These are phyloP conservation scores for Thaumetopoea pityocampa DNA, from an alignment of 1,140 invertebrate genomes.

Conservation along the genomic window DNA sequence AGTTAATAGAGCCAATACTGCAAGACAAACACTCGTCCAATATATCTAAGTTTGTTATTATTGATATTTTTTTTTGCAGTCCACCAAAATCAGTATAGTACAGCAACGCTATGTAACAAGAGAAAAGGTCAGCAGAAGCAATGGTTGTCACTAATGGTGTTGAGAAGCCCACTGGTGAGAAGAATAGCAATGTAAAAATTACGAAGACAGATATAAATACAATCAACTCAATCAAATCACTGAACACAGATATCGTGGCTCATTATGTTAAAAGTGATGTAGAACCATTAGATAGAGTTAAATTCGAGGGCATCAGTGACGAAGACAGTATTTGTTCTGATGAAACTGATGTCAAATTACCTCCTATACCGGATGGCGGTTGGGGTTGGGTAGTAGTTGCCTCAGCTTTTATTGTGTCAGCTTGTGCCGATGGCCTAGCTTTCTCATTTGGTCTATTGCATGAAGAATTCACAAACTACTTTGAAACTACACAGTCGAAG, in stretches of 20 bases:
- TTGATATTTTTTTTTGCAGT: conserved; percentile 4
- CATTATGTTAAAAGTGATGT: conserved; percentile 39
- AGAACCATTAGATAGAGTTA: conserved; percentile 48
- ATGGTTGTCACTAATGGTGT: conserved; percentile 30
- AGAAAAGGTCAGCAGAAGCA: conserved; percentile 5
- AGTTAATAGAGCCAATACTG: too few relatives aligned
- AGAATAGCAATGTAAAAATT: conserved; percentile 9
- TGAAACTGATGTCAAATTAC: conserved; percentile 34
- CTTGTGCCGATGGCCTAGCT: conserved; percentile 93
- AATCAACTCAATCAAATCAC: conserved; percentile 48
- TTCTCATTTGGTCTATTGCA: conserved; percentile 94
- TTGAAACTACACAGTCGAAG: conserved; percentile 84
- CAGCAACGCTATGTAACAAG: conserved; percentile 10
- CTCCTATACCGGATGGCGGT: conserved; percentile 60
- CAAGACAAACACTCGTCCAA: too few relatives aligned
- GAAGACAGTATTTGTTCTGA: conserved; percentile 51
- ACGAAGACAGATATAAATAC: conserved; percentile 32
- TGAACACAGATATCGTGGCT: conserved; percentile 28
- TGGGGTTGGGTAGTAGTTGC: conserved; percentile 91
- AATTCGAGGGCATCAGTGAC: conserved; percentile 49
- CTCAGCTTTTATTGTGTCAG: conserved; percentile 87
- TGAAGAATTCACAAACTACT: conserved; percentile 88
- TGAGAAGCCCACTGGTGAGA: conserved; percentile 17
- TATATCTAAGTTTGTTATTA: conserved; percentile 3
- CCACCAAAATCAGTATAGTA: background rate